A percentile compares a stretch with the other conserved stretches of the same genome.
Conservation (phyloP, 2,888 invertebrate genomes). For the Prenolepis imparis region DNA sequence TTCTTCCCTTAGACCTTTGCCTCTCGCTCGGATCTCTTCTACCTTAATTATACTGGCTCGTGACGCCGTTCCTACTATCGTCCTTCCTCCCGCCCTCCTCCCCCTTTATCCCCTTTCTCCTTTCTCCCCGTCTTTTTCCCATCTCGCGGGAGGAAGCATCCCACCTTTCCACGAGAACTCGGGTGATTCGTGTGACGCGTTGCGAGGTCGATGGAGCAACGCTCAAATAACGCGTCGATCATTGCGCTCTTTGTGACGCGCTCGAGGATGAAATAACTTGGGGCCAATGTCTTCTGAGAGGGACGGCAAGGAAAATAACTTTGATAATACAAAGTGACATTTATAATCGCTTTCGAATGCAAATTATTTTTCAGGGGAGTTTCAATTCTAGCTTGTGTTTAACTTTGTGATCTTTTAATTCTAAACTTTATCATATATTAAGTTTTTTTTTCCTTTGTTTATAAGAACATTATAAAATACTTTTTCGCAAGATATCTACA, state of each 20-base stretch:
- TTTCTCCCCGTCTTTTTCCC: constrained; percentile 51
- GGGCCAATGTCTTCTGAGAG: not conserved
- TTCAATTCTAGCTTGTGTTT: not conserved
- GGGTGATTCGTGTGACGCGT: constrained; percentile 35
- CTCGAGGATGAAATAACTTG: constrained; percentile 37
- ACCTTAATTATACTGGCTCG: constrained; percentile 81
- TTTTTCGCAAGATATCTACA: not conserved
- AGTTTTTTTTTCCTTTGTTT: not conserved
- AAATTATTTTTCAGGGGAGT: not conserved
- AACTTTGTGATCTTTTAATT: not conserved
- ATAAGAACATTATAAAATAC: not conserved
- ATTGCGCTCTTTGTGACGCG: constrained; percentile 23
- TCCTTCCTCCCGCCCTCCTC: constrained; percentile 43
- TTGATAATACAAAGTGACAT: not conserved
- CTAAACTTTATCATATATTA: not conserved
- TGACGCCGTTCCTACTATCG: constrained; percentile 63
- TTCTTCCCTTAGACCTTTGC: constrained; percentile 45
- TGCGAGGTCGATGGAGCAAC: constrained; percentile 28
- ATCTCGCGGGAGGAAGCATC: constrained; percentile 48
- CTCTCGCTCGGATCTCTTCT: constrained; percentile 63
- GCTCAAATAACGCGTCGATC: constrained; percentile 29
- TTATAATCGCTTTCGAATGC: not conserved
- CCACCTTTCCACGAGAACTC: constrained; percentile 39
- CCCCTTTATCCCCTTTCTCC: not conserved
- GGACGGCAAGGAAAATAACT: constrained; percentile 8